phyloP scores from a whole-genome alignment of 2,113 vertebrate genomes.

The Aythya baeri region DNA sequence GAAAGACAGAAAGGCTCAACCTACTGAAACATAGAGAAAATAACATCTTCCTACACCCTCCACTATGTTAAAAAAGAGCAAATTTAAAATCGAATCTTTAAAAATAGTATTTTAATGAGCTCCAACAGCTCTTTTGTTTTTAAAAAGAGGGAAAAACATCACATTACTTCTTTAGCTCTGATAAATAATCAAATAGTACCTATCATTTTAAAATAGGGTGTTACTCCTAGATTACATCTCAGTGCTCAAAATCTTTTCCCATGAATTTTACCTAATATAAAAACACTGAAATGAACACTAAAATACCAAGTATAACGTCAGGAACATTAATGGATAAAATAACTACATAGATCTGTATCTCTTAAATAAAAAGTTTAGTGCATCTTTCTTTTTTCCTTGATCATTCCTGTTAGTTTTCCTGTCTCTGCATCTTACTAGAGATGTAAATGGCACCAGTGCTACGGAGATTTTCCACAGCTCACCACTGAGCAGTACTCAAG shows the following conservation, averaged over 20 bases:
- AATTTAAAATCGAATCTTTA: background rate
- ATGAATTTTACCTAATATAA: constrained; percentile 46
- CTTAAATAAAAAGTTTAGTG: constrained; percentile 70
- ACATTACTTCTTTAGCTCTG: constrained; percentile 24
- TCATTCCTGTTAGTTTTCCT: constrained; percentile 45
- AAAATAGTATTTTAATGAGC: constrained; percentile 54
- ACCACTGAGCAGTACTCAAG: background rate
- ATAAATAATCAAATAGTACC: constrained; percentile 63
- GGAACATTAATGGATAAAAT: constrained; percentile 62
- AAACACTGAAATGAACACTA: constrained; percentile 58
- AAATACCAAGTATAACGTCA: constrained; percentile 55
- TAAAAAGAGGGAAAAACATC: constrained; percentile 49
- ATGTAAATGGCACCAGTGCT: constrained; percentile 39
- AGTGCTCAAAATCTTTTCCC: constrained; percentile 37
- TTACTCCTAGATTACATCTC: constrained; percentile 52
- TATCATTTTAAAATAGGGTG: constrained; percentile 55
- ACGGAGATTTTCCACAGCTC: constrained; percentile 34
- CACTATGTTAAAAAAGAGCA: constrained; percentile 34
- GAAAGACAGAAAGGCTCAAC: background rate
- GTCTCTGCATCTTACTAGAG: constrained; percentile 43
- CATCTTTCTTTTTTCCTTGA: constrained; percentile 74
- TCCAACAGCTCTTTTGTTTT: constrained; percentile 40
- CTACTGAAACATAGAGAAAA: constrained; percentile 20
- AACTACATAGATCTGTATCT: constrained; percentile 58
- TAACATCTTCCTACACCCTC: constrained; percentile 4